These are phyloP conservation scores for Onychomys torridus DNA, from an alignment of 2,797 vertebrate species.

Conservation along the genomic window DNA sequence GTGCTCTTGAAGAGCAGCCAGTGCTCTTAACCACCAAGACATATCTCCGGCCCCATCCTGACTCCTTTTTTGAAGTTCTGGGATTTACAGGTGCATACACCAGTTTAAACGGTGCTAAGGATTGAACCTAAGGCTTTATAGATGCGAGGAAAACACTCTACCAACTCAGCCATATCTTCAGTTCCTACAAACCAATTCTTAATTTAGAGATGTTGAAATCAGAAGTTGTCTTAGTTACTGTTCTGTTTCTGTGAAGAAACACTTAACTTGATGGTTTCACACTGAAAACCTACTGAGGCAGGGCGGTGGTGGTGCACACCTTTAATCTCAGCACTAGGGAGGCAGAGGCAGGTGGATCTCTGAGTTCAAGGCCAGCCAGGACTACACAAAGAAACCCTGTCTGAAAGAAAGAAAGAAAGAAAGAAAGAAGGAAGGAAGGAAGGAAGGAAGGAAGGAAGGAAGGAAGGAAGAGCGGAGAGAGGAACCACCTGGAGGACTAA, in stretches of 20 bases:
- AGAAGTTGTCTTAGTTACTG: neutral
- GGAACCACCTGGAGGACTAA: neutral
- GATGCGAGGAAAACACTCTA: neutral
- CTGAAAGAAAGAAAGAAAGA: neutral
- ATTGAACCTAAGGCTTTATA: neutral
- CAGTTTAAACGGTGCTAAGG: neutral
- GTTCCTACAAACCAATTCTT: neutral
- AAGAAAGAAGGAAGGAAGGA: too few species aligned
- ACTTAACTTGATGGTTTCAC: neutral
- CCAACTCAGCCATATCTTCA: neutral
- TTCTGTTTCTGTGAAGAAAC: neutral
- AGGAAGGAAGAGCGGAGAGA: too few species aligned
- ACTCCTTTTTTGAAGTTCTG: neutral
- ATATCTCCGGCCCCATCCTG: too few species aligned
- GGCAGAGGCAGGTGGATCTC: neutral
- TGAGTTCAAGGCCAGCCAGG: neutral
- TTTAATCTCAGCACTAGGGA: neutral
- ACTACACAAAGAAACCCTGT: neutral
- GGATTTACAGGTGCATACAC: neutral
- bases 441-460: too few species aligned
- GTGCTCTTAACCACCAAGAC: too few species aligned
- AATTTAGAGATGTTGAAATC: neutral
- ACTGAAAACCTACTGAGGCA: neutral
- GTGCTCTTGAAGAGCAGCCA: too few species aligned
- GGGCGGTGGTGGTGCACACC: neutral